Conservation (phyloP, 1,140 invertebrate species). For the Acyrthosiphon pisum region DNA sequence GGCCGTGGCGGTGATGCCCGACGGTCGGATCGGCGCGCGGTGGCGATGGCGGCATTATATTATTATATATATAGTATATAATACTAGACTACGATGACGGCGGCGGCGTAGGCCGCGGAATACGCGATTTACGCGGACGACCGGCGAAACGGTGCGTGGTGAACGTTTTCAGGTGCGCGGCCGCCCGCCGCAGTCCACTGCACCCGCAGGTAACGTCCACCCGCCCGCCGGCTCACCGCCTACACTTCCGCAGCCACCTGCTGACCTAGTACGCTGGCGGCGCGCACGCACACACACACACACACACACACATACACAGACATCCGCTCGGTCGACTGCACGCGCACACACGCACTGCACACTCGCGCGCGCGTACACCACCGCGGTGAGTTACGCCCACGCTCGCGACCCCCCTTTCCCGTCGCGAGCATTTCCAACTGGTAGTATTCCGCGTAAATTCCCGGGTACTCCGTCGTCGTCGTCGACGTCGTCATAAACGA, state of each 20-base stretch:
- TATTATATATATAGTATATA: neutral
- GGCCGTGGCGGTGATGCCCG: neutral
- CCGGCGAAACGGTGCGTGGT: neutral
- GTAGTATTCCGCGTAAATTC: conserved; percentile 44
- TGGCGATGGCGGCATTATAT: neutral
- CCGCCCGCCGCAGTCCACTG: neutral
- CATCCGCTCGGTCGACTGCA: neutral
- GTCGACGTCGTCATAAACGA: neutral
- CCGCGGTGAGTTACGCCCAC: neutral
- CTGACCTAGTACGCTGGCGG: conserved; percentile 27
- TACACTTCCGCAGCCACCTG: conserved; percentile 32
- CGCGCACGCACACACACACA: neutral
- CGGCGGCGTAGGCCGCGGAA: conserved; percentile 3
- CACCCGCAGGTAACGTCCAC: neutral
- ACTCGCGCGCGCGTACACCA: neutral
- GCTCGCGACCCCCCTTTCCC: neutral
- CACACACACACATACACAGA: too few relatives aligned
- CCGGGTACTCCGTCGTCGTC: neutral
- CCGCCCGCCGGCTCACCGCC: neutral
- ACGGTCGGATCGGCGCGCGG: neutral
- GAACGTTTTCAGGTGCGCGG: conserved; percentile 47
- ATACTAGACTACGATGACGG: neutral
- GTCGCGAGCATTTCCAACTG: neutral
- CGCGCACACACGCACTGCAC: neutral
- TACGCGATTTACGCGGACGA: neutral